phyloP scores from a whole-genome alignment of 1,140 invertebrate species.

The Drosophila willistoni region DNA sequence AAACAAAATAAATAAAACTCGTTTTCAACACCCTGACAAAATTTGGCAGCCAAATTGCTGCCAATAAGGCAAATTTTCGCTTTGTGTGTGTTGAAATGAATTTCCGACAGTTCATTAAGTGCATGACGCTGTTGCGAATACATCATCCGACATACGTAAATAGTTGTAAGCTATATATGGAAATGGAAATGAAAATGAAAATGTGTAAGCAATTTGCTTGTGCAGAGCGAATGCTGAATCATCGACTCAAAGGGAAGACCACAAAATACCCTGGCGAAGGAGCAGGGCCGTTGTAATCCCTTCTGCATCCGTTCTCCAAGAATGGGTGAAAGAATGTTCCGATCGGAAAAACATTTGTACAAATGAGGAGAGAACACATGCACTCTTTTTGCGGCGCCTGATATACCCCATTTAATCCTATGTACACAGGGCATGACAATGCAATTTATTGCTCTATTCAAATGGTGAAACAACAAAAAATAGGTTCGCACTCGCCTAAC shows the following conservation, averaged over 20 bases:
- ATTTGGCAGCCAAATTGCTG: constrained; percentile 45
- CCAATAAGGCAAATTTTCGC: constrained; percentile 16
- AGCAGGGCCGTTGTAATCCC: too few species aligned
- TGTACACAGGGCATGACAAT: constrained; percentile 19
- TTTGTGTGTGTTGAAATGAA: constrained; percentile 13
- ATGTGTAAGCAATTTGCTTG: constrained; percentile 33
- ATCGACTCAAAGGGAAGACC: background rate
- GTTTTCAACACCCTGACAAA: constrained; percentile 33
- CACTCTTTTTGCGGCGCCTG: too few species aligned
- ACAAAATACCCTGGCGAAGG: background rate
- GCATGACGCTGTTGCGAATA: constrained; percentile 33
- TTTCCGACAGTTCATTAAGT: constrained; percentile 44
- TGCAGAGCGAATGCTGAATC: background rate
- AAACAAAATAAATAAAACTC: constrained; percentile 14
- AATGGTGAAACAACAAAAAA: constrained; percentile 26
- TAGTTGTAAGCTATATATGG: constrained; percentile 34
- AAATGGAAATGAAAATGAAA: constrained; percentile 41
- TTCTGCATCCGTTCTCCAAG: too few species aligned
- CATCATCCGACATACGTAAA: constrained; percentile 17
- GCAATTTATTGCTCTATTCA: constrained; percentile 31
- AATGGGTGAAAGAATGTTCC: too few species aligned
- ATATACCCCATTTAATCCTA: too few species aligned
- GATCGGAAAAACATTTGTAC: too few species aligned
- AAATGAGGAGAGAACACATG: too few species aligned
- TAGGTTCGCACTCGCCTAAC: constrained; percentile 20